Conservation (phyloP, 2,797 vertebrate species). For the Dermochelys coriacea region DNA sequence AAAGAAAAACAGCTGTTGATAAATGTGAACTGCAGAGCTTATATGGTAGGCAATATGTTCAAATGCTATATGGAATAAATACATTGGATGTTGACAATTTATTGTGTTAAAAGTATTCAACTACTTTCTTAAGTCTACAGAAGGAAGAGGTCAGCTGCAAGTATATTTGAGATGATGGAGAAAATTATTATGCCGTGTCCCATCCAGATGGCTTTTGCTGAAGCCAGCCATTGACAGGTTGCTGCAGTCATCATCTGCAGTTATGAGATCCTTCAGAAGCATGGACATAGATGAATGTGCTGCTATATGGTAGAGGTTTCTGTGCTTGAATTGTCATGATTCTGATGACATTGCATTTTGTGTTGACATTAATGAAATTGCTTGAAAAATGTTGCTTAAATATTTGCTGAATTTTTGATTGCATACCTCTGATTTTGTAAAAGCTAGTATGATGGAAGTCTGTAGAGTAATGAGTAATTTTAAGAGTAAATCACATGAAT, state of each 20-base stretch:
- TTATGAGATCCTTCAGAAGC: conserved; percentile 38
- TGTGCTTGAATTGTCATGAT: conserved; percentile 2
- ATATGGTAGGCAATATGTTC: conserved; percentile 66
- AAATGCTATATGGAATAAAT: conserved; percentile 74
- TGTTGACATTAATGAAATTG: background rate
- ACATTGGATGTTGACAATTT: conserved; percentile 56
- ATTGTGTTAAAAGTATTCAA: conserved; percentile 50
- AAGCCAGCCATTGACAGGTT: conserved; percentile 47
- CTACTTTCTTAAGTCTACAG: conserved; percentile 34
- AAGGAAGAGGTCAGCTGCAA: conserved; percentile 50
- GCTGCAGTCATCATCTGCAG: conserved; percentile 24
- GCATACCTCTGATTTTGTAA: background rate
- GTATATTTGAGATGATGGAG: conserved; percentile 33
- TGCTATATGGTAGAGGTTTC: background rate
- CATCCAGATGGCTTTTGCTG: conserved; percentile 65
- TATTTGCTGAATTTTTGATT: background rate
- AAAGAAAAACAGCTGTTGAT: conserved; percentile 75
- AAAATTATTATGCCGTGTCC: conserved; percentile 34
- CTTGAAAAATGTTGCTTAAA: background rate
- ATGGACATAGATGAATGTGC: conserved; percentile 13
- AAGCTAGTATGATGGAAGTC: background rate
- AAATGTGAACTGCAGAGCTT: conserved; percentile 72
- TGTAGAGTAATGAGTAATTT: background rate
- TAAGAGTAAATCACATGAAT: background rate
- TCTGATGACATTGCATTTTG: background rate